Evolutionary conservation across 2,113 vertebrate genomes (phyloP), one percentile per base, ranked within the genome.

Genomic region (Aegithalos caudatus): DNA sequence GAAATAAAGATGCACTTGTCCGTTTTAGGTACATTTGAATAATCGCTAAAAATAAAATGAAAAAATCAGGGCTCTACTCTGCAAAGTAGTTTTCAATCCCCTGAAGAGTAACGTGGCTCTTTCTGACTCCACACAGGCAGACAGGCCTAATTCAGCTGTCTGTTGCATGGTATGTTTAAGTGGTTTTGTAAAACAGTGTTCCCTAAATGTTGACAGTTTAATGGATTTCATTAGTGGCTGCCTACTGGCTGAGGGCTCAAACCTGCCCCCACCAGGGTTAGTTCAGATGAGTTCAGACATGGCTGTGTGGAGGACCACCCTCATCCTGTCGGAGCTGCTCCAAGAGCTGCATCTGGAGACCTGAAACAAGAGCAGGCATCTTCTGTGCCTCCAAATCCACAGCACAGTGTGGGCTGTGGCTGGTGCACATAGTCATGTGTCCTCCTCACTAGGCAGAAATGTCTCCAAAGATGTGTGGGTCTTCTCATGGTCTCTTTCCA

Each of bases 181-280:
- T 94, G 93, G 95, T 94, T 95, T 93, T 92, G 90, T 96, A 89
- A 95, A 97, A 94, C 92, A 87, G 90, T 87, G 90, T 93, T 95
- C 90, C 88, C 76, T 97, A 94, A 95, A 96, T 95, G 93, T 87
- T 95, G 92, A 94, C 95, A 95, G 93, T 97, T 97, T 97, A 96
- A 96, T 96, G 96, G 95, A 93, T 96, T 97, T 97, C 87, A 89
- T 94, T 95, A 93, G 82, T 95, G 92, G 56, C 90, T 95, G 83
- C 66, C 62, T 90, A 91, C 45, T 0, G 10, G 70, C 86, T 90
- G 88, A 92, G 61, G 91, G 76, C 71, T 93, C 60, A 93, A 61
- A 87, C 66, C 78, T 96, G 80, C 83, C 84, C 91, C 81, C 71
- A 72, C 51, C 76, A 94, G 88, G 90, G 90, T 92, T 93, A 83